phyloP scores from a whole-genome alignment of 2,888 invertebrate genomes.

The Mongoloraphidia duomilia region DNA sequence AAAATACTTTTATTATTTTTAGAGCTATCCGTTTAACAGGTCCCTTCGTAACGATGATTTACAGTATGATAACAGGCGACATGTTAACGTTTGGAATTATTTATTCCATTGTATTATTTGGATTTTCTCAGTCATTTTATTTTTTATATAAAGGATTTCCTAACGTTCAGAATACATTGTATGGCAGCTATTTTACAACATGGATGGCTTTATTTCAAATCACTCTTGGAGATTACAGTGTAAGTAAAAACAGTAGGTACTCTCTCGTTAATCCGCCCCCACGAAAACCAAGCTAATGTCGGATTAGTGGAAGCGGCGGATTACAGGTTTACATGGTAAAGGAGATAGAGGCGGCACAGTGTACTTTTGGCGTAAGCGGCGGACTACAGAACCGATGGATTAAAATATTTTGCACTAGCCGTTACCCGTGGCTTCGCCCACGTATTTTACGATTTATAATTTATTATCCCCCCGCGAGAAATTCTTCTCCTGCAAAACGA shows the following conservation, averaged over 20 bases:
- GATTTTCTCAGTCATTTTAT: constrained; percentile 91
- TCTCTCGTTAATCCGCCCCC: background rate
- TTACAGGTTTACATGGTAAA: too few relatives aligned
- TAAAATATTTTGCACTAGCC: too few relatives aligned
- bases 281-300: background rate
- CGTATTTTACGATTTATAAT: too few relatives aligned
- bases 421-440: too few relatives aligned
- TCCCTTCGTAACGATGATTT: constrained; percentile 98
- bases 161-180: constrained; percentile 65
- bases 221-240: constrained; percentile 94
- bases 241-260: constrained; percentile 33
- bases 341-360: background rate
- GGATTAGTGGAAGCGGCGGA: background rate
- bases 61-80: constrained; percentile 97
- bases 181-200: constrained; percentile 74
- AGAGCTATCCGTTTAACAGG: constrained; percentile 91
- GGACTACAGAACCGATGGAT: too few relatives aligned
- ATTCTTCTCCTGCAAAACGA: too few relatives aligned
- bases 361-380: too few relatives aligned
- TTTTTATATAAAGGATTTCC: constrained; percentile 89
- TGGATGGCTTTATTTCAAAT: constrained; percentile 98
- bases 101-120: constrained; percentile 84
- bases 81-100: constrained; percentile 98
- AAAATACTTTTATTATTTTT: constrained; percentile 18
- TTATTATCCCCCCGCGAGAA: too few relatives aligned